Percentiles rank a stretch among this genome's conserved stretches.
Conservation (phyloP, 2,888 invertebrate genomes). For the Ceramica pisi region DNA sequence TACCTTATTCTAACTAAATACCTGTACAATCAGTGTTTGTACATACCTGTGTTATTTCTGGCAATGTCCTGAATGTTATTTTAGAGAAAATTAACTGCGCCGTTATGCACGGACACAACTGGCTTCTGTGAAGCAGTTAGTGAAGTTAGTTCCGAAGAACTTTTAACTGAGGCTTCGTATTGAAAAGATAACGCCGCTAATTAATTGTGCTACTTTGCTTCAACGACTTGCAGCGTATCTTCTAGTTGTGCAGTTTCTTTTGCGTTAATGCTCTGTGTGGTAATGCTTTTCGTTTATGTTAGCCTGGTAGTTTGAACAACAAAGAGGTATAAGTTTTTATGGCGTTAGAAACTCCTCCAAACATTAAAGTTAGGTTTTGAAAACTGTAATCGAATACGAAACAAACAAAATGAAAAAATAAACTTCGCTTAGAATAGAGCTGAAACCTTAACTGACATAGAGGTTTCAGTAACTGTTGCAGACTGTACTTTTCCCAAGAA, state of each 20-base stretch:
- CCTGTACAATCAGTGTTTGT: conserved; percentile 5
- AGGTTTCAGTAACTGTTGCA: neutral
- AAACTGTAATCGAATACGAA: neutral
- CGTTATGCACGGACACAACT: conserved; percentile 49
- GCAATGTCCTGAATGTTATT: conserved; percentile 27
- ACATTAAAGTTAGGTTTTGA: neutral
- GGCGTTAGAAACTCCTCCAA: neutral
- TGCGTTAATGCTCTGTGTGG: neutral
- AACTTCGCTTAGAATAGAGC: neutral
- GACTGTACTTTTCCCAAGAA: neutral
- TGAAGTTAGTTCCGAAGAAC: conserved; percentile 49
- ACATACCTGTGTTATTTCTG: conserved; percentile 10
- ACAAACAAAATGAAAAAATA: neutral
- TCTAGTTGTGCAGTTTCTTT: conserved; percentile 17
- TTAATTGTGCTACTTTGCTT: conserved; percentile 56
- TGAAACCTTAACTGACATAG: too few relatives aligned
- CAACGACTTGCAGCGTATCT: conserved; percentile 44
- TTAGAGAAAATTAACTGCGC: conserved; percentile 50
- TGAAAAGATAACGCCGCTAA: conserved; percentile 64
- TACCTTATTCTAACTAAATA: neutral
- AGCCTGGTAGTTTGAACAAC: neutral
- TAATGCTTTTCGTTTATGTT: conserved; percentile 8
- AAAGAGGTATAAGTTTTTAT: neutral
- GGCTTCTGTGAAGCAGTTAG: conserved; percentile 45
- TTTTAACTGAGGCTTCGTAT: conserved; percentile 60